Percentiles rank a stretch among this genome's conserved stretches.
phyloP scores from a whole-genome alignment of 2,888 invertebrate genomes.

The Scaptomyza cyrtandrae region DNA sequence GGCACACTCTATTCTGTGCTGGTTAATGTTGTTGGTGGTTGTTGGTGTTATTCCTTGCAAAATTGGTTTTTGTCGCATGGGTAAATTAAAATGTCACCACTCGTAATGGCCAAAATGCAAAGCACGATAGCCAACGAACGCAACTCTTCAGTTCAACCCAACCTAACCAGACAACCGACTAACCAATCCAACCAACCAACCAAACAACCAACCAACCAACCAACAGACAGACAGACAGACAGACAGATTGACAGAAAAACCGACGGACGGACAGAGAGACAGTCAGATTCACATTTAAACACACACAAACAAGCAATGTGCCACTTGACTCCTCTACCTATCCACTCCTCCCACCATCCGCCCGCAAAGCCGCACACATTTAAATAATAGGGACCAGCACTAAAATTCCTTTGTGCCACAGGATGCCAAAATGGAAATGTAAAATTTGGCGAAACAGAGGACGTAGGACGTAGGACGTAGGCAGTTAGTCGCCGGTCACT shows the following conservation, averaged over 20 bases:
- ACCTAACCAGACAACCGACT: conserved; percentile 20
- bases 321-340: conserved; percentile 20
- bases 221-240: conserved; percentile 1
- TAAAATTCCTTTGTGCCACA: conserved; percentile 44
- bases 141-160: not conserved
- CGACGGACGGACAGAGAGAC: conserved; percentile 18
- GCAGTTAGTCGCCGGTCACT: conserved; percentile 55
- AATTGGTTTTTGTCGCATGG: conserved; percentile 77
- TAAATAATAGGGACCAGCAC: conserved; percentile 48
- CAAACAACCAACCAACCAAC: conserved; percentile 13
- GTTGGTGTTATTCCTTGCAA: conserved; percentile 46
- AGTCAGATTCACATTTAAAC: conserved; percentile 29
- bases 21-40: conserved; percentile 24
- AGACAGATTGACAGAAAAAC: not conserved
- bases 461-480: not conserved
- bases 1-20: conserved; percentile 30
- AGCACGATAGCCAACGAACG: not conserved
- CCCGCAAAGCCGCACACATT: conserved; percentile 36
- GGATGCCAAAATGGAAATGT: conserved; percentile 3
- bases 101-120: conserved; percentile 63
- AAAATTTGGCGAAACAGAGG: not conserved
- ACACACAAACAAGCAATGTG: conserved; percentile 7
- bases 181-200: conserved; percentile 12
- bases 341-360: conserved; percentile 1
- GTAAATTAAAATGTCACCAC: conserved; percentile 78